Conservation (phyloP, 92 coral and sea anemone genomes). For the Epizoanthus scotinus region DNA sequence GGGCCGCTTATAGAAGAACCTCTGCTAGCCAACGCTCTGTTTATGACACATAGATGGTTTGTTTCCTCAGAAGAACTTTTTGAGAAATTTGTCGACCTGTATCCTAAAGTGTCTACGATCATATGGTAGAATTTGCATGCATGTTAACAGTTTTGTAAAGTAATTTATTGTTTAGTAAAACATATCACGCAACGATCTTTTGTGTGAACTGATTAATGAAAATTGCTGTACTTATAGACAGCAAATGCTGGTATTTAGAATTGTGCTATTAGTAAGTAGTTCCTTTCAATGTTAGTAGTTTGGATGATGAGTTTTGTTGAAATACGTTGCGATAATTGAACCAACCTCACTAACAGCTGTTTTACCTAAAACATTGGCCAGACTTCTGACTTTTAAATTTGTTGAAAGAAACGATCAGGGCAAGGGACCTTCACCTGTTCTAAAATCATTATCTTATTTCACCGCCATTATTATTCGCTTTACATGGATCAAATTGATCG, state of each 20-base stretch:
- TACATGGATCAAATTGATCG: not conserved
- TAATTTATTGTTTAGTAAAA: slow-evolving; percentile 24
- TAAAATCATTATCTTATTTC: not conserved
- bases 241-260: not conserved
- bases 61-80: slow-evolving; percentile 81
- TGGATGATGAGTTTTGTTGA: not conserved
- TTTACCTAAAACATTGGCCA: slow-evolving; percentile 9
- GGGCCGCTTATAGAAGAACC: slow-evolving; percentile 70
- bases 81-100: slow-evolving; percentile 77
- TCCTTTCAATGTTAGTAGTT: not conserved
- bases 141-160: slow-evolving; percentile 8
- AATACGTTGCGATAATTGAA: not conserved
- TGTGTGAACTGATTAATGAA: not conserved
- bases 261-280: not conserved
- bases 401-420: slow-evolving; percentile 2
- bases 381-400: not conserved
- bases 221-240: too few species aligned
- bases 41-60: slow-evolving; percentile 94
- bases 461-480: not conserved
- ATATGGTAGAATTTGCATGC: not conserved
- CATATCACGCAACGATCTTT: not conserved
- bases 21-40: slow-evolving; percentile 75
- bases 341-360: not conserved
- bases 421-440: not conserved
- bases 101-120: slow-evolving; percentile 51